Base-by-base conservation (phyloP, 2,113 vertebrate species). In the Corythornis madagascariensis region DNA sequence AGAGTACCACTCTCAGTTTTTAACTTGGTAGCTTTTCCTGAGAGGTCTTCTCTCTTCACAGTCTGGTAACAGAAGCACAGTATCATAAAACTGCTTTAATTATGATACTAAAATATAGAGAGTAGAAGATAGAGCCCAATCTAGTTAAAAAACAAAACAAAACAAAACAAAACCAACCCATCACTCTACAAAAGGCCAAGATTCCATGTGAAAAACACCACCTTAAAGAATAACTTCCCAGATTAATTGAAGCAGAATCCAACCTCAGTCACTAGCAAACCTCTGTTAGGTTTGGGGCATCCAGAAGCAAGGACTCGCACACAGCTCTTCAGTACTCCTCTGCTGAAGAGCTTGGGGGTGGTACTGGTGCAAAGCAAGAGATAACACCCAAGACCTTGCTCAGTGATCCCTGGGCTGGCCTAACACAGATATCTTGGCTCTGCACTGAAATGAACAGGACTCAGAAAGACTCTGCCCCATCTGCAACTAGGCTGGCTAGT, bases 41-140 rank as follows among this genome's bases (percentile, higher is more conserved):
- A 90, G 29, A 99, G 95, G 35, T 98, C 97, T 93, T 98, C 97
- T 47, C 96, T 97, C 92, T 95, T 97, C 74, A 99, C 97, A 66
- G 97, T 98, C 99, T 99, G 89, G 67, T 97, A 97, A 65, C 15
- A 94, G 69, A 95, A 95, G 47, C 43, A 79, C 4, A 4, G 38
- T 6, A 80, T 60, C 70, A 40, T 95, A 65, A 96, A 67, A n/a
- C 22, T 75, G 38, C 33, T 90, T 83, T 67, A 81, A n/a, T 57
- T 76, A 81, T 52, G 38, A 76, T 6, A 81, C 40, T 59, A 56
- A 67, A 65, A 74, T 55, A 91, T 78, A 48, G 84, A 61, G 55
- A 93, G 13, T 31, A 78, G 65, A 55, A 80, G 42, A 72, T 17
- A 89, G 9, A 79, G 56, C 28, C 24, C 42, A 91, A 56, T 52